Base-by-base conservation (phyloP, 1,140 invertebrate species). In the Hylyphantes graminicola region DNA sequence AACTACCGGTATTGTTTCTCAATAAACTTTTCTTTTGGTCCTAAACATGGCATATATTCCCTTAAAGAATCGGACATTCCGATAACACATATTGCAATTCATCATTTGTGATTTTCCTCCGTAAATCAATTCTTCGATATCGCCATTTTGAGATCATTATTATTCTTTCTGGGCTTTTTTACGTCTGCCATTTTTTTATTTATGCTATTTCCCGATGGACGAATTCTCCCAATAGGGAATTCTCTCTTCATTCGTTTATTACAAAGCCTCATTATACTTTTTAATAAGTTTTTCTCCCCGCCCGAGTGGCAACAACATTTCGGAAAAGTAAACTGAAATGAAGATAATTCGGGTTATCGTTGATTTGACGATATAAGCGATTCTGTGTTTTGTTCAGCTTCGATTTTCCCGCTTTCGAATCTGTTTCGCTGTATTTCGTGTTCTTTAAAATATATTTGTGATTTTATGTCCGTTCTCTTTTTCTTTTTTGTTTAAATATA, bases 51-150 rank as follows among this genome's bases (percentile, higher is more conserved):
- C 65, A 54, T 67, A 80, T 54, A 81, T 79, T 79, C 59, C 54
- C 70, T 54, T 70, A 74, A n/a, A 55, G 54, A 79, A 59, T 81
- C 64, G 53, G 79, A 81, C 79, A 81, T 51, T 48, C 67, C 79
- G 79, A 81, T 81, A 81, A 81, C 79, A 81, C 79, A 81, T 73
- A 81, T 81, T 81, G 79, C 79, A 73, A 81, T 81, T 81, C 79
- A 81, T 81, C 79, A 81, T 81, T 81, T 73, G 65, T 81, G 79
- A 81, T 73, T 81, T 81, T 81, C 67, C 73, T 81, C 65, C 57
- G 11, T 57, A 81, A 81, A 81, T 81, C 79, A 81, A 81, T 81
- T 81, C 68, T 50, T 81, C 79, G 79, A 81, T 81, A 19, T 81
- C 68, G 51, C 55, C 35, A 55, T 51, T 55, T 76, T 81, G 51